These are phyloP conservation scores for Tetramorium simillimum DNA, from an alignment of 1,140 invertebrate species.

Conservation along the genomic window DNA sequence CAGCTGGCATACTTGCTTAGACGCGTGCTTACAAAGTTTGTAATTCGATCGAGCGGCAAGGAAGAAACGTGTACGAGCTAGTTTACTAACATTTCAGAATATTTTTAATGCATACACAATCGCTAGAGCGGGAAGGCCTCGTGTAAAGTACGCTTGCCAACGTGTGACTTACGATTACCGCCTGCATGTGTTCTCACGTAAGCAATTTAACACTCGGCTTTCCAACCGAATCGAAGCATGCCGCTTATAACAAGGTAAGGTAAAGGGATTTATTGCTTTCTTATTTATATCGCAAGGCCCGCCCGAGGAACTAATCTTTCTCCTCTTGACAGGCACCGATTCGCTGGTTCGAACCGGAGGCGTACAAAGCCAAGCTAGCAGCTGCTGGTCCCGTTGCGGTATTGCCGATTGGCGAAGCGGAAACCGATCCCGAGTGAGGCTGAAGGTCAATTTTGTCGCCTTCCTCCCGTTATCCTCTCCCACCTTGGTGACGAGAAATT, in stretches of 20 bases:
- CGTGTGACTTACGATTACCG: neutral
- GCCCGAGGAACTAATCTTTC: neutral
- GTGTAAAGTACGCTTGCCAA: neutral
- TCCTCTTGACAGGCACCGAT: constrained; percentile 82
- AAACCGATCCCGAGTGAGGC: constrained; percentile 81
- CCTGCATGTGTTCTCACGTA: constrained; percentile 53
- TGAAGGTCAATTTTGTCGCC: neutral
- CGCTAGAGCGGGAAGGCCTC: neutral
- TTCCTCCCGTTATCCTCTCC: neutral
- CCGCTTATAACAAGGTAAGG: constrained; percentile 77
- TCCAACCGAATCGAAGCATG: constrained; percentile 76
- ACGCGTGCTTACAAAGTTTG: neutral
- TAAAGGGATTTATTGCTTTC: neutral
- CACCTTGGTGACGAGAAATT: constrained; percentile 43
- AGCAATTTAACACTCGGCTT: constrained; percentile 65
- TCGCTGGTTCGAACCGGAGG: constrained; percentile 86
- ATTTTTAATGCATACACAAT: neutral
- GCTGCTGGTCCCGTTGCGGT: constrained; percentile 81
- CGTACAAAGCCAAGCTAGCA: constrained; percentile 83
- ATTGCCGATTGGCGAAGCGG: constrained; percentile 78
- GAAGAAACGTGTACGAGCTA: neutral
- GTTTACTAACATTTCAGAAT: neutral
- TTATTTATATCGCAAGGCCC: no score
- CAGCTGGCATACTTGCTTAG: neutral
- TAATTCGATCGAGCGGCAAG: no score